Evolutionary conservation across 2,797 vertebrate species (phyloP).

Genomic region (Sternarchorhynchus goeldii): DNA sequence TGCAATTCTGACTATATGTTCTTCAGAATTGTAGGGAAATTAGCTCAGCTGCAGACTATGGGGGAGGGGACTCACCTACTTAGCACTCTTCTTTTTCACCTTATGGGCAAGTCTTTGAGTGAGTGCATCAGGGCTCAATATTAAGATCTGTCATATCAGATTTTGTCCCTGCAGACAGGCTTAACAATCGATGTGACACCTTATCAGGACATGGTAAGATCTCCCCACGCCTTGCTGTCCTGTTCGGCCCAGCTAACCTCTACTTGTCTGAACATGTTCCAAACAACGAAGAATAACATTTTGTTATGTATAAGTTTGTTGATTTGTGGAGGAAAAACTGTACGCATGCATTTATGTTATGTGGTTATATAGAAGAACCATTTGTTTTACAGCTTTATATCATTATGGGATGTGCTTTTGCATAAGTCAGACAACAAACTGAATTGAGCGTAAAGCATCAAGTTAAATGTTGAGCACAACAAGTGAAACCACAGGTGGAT

Average conservation of each 20-base stretch:
- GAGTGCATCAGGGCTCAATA: conserved; percentile 30
- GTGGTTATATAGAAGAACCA: no score
- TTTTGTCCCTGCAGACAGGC: conserved; percentile 14
- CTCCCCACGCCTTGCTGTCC: conserved; percentile 23
- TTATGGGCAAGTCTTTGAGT: background rate
- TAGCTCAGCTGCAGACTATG: background rate
- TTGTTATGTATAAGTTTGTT: conserved; percentile 45
- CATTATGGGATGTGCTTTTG: no score
- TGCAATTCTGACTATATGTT: background rate
- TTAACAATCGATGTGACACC: conserved; percentile 32
- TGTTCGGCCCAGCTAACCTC: conserved; percentile 58
- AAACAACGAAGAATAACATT: conserved; percentile 46
- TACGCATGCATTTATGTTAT: no score
- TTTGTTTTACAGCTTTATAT: no score
- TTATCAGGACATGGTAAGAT: conserved; percentile 35
- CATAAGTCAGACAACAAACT: no score
- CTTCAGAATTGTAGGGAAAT: background rate
- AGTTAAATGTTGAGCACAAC: no score
- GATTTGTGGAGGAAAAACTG: no score
- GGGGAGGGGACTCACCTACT: background rate
- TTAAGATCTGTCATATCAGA: conserved; percentile 17
- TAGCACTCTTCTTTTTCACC: background rate
- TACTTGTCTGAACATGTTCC: conserved; percentile 9
- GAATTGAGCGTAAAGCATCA: no score
- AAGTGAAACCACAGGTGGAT: no score